These are phyloP conservation scores for Paedocypris sp. DNA, from an alignment of 2,113 vertebrate genomes.

Conservation along the genomic window DNA sequence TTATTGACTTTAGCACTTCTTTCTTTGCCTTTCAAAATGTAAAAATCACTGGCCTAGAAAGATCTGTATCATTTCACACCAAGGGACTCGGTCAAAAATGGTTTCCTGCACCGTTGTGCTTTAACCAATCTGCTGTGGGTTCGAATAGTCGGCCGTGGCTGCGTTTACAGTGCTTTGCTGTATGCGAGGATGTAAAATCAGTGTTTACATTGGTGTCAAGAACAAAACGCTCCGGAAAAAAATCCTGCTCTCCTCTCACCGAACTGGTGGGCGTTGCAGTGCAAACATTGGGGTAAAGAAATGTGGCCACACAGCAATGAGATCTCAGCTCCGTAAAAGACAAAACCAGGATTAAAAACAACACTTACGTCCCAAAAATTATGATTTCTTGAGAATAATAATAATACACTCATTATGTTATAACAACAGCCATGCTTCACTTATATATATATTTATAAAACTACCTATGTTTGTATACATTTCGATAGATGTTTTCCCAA, in stretches of 20 bases:
- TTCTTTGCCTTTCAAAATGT: background rate
- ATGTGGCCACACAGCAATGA: background rate
- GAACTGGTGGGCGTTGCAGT: background rate
- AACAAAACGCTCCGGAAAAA: background rate
- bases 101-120: too few species aligned
- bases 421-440: too few species aligned
- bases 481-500: too few species aligned
- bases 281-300: background rate
- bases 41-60: background rate
- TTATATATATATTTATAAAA: too few species aligned
- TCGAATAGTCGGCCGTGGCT: too few species aligned
- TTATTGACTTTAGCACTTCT: conserved; percentile 1
- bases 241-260: background rate
- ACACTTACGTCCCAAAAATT: too few species aligned
- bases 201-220: background rate
- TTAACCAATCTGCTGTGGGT: too few species aligned
- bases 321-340: background rate
- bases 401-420: too few species aligned
- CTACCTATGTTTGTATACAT: too few species aligned
- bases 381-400: too few species aligned
- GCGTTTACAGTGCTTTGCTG: background rate
- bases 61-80: background rate
- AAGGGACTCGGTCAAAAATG: background rate
- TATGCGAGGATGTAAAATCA: background rate
- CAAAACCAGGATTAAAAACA: too few species aligned